Conservation (phyloP, 2,113 vertebrate species). For the Dendrocopos noguchii region DNA sequence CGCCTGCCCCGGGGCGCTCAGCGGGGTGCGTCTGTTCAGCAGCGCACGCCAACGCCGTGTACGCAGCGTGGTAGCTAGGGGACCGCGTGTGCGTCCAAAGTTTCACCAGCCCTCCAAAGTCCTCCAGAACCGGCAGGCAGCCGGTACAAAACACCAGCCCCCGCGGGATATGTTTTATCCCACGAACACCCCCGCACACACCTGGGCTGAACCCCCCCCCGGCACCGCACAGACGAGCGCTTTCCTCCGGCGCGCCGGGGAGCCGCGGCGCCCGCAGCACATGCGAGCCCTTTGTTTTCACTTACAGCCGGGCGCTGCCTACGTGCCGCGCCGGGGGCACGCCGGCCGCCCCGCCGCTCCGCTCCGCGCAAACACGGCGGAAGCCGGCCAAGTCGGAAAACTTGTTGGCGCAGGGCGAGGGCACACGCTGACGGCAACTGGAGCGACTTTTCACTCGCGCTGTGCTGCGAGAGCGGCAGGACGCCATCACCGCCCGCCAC, state of each 20-base stretch:
- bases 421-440: not conserved
- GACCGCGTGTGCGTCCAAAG: not conserved
- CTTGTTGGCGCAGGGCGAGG: not conserved
- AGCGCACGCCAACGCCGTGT: not conserved
- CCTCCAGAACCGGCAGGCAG: not conserved
- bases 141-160: not conserved
- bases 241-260: not conserved
- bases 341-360: not conserved
- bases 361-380: not conserved
- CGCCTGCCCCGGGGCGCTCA: not conserved
- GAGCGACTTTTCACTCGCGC: not conserved
- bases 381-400: not conserved
- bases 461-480: not conserved
- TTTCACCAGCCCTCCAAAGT: not conserved
- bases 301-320: constrained; percentile 69
- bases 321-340: constrained; percentile 56
- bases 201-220: not conserved
- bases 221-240: not conserved
- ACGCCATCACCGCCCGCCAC: not conserved
- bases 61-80: not conserved
- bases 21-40: not conserved
- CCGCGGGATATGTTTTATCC: not conserved
- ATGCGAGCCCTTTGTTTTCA: constrained; percentile 80
- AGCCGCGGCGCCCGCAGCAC: constrained; percentile 45
- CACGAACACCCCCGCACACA: not conserved